Conservation (phyloP, 2,888 invertebrate genomes). For the Ennomos quercinarius region DNA sequence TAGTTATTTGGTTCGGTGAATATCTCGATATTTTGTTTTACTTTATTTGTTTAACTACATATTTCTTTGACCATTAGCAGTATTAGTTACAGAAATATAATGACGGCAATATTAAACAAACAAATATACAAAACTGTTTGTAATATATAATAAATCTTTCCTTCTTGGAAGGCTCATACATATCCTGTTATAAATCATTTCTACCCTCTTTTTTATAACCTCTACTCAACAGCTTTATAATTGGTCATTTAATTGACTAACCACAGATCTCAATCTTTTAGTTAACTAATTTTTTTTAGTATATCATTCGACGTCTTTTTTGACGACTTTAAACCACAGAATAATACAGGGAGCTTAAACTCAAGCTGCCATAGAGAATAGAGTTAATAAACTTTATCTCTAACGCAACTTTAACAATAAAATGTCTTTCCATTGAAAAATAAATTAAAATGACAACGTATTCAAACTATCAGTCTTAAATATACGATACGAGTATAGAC, state of each 20-base stretch:
- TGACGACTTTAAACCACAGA: no score
- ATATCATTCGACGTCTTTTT: slow-evolving; percentile 5
- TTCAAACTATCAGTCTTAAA: slow-evolving; percentile 74
- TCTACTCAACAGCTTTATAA: slow-evolving; percentile 62
- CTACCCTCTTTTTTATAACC: slow-evolving; percentile 33
- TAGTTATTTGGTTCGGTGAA: no score
- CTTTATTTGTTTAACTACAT: background rate
- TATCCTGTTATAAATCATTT: slow-evolving; percentile 9
- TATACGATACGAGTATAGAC: slow-evolving; percentile 32
- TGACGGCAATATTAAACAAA: slow-evolving; percentile 1
- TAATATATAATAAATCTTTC: background rate
- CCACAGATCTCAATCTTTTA: slow-evolving; percentile 29
- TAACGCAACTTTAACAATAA: slow-evolving; percentile 5
- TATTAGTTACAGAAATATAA: slow-evolving; percentile 3
- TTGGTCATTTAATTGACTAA: slow-evolving; percentile 69
- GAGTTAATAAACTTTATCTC: background rate
- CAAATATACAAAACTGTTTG: background rate
- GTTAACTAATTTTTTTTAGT: slow-evolving; percentile 3
- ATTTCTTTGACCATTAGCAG: background rate
- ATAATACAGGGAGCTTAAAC: no score
- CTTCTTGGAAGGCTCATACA: slow-evolving; percentile 13
- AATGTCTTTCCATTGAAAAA: slow-evolving; percentile 53
- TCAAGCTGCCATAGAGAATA: slow-evolving; percentile 5
- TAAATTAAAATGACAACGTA: slow-evolving; percentile 55
- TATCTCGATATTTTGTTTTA: no score